phyloP scores from a whole-genome alignment of 2,888 invertebrate genomes.

The Nipponacmea schrenckii region DNA sequence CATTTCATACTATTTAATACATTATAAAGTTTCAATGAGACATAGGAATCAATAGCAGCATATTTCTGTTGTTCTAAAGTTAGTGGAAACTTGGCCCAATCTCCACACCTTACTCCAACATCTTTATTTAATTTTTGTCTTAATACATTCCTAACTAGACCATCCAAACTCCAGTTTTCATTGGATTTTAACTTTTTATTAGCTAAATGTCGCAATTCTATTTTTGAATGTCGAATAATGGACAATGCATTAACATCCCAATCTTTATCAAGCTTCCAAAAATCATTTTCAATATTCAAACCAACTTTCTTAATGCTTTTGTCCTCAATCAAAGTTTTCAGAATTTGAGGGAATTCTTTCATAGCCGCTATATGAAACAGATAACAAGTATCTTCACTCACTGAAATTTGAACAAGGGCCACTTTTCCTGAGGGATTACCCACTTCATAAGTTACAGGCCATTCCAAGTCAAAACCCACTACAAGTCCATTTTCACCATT shows the following conservation, averaged over 20 bases:
- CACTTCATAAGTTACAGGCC: conserved; percentile 51
- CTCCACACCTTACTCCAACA: conserved; percentile 41
- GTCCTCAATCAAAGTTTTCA: conserved; percentile 42
- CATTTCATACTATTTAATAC: too few relatives aligned
- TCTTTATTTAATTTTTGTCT: conserved; percentile 46
- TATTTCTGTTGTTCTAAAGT: conserved; percentile 47
- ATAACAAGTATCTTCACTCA: conserved; percentile 45
- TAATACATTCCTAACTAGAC: conserved; percentile 50
- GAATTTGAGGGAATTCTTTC: conserved; percentile 40
- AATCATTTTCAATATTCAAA: conserved; percentile 49
- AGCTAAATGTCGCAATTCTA: conserved; percentile 47
- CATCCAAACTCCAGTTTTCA: conserved; percentile 57
- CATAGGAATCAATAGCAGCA: conserved; percentile 54
- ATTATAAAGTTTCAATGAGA: conserved; percentile 24
- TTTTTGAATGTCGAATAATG: conserved; percentile 36
- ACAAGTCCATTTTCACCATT: conserved; percentile 16
- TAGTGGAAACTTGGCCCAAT: conserved; percentile 53
- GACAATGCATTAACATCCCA: conserved; percentile 45
- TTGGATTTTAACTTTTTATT: conserved; percentile 46
- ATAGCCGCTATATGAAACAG: conserved; percentile 54
- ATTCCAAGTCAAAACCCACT: conserved; percentile 57
- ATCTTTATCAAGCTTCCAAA: conserved; percentile 57
- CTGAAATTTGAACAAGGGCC: conserved; percentile 51
- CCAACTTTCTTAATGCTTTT: conserved; percentile 46
- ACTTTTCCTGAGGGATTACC: conserved; percentile 45